Evolutionary conservation across 1,140 invertebrate genomes (phyloP).

Genomic region (Maniola jurtina): DNA sequence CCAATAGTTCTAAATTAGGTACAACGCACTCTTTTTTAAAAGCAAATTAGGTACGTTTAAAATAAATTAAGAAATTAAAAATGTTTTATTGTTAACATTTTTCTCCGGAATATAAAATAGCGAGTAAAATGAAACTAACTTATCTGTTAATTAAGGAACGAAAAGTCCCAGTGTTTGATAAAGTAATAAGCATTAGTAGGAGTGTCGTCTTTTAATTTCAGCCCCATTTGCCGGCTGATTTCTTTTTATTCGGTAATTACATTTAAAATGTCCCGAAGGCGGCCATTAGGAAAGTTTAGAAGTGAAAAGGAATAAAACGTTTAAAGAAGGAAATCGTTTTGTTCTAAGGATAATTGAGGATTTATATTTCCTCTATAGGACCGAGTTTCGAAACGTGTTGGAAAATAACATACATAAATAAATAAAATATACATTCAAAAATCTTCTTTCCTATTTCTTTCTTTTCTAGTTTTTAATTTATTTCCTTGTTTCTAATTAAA

Average conservation of each 20-base stretch:
- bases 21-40: not conserved
- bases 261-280: slow-evolving; percentile 14
- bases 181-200: slow-evolving; percentile 15
- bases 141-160: slow-evolving; percentile 12
- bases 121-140: not conserved
- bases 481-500: too few species aligned
- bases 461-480: too few species aligned
- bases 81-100: not conserved
- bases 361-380: not conserved
- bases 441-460: too few species aligned
- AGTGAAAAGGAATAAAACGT: slow-evolving; percentile 11
- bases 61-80: not conserved
- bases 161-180: slow-evolving; percentile 7
- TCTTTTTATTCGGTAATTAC: slow-evolving; percentile 16
- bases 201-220: slow-evolving; percentile 15
- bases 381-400: not conserved
- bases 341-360: not conserved
- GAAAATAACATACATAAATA: too few species aligned
- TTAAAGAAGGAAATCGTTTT: slow-evolving; percentile 7
- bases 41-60: not conserved
- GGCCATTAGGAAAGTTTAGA: slow-evolving; percentile 13
- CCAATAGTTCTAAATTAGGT: not conserved
- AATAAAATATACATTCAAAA: too few species aligned
- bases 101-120: not conserved
- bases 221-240: slow-evolving; percentile 15